Conservation (phyloP, 2,113 vertebrate species). For the Lepisosteus oculatus region DNA sequence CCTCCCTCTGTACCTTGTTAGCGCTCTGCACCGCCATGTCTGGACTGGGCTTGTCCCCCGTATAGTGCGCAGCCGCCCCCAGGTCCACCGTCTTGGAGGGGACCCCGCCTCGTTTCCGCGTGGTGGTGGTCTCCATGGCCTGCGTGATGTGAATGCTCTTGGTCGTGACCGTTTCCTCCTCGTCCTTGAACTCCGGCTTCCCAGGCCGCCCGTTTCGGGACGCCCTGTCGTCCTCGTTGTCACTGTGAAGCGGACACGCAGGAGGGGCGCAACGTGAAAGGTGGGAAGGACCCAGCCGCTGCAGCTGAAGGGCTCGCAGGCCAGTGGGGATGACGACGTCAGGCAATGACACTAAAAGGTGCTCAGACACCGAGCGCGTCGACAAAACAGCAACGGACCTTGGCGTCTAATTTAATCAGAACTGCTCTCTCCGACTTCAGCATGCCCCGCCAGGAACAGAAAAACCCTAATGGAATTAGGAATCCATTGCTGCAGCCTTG, state of each 20-base stretch:
- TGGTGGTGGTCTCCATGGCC: conserved; percentile 89
- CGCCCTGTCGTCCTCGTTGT: conserved; percentile 78
- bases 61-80: conserved; percentile 91
- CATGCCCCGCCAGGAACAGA: too few relatives aligned
- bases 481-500: too few relatives aligned
- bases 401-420: too few relatives aligned
- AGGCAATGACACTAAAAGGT: too few relatives aligned
- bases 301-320: too few relatives aligned
- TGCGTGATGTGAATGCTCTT: conserved; percentile 90
- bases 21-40: conserved; percentile 62
- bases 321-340: too few relatives aligned
- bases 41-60: conserved; percentile 77
- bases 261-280: too few relatives aligned
- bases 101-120: conserved; percentile 82
- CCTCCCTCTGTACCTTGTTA: conserved; percentile 65
- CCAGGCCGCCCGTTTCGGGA: conserved; percentile 71
- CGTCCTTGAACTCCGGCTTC: conserved; percentile 90
- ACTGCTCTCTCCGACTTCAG: too few relatives aligned
- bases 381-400: too few relatives aligned
- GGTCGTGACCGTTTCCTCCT: conserved; percentile 90
- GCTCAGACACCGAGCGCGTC: too few relatives aligned
- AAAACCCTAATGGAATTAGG: too few relatives aligned
- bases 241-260: conserved; percentile 56
- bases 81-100: conserved; percentile 93
- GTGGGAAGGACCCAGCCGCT: too few relatives aligned